Conservation (phyloP, 2,797 vertebrate species). For the Darevskia nairensis region DNA sequence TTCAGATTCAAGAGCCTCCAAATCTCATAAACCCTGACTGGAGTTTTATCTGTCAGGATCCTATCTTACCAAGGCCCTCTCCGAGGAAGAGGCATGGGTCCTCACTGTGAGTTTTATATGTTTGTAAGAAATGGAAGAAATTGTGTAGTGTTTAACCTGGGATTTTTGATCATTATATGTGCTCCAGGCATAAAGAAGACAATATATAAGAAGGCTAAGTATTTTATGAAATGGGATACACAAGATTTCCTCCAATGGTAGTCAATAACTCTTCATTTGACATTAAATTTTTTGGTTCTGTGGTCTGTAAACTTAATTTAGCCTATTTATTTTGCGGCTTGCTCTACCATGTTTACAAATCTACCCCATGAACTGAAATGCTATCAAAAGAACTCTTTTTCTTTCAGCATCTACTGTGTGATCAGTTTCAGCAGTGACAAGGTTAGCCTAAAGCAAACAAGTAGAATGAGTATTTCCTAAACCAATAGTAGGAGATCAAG, state of each 20-base stretch:
- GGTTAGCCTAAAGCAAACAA: conserved; percentile 55
- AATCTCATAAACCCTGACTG: neutral
- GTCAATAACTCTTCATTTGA: neutral
- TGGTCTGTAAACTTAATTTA: conserved; percentile 22
- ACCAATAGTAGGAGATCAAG: conserved; percentile 41
- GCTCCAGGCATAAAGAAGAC: neutral
- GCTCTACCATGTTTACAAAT: conserved; percentile 5
- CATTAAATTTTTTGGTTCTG: conserved; percentile 4
- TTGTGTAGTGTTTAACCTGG: neutral
- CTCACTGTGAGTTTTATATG: too few species aligned
- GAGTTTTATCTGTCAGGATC: neutral
- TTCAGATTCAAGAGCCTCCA: neutral
- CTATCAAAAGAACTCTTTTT: conserved; percentile 37
- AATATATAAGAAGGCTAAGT: neutral
- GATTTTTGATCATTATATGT: neutral
- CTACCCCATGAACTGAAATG: conserved; percentile 45
- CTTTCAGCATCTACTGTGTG: conserved; percentile 37
- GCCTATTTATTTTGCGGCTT: conserved; percentile 19
- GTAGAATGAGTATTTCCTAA: conserved; percentile 42
- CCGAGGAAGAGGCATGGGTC: too few species aligned
- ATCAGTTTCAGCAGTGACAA: conserved; percentile 48
- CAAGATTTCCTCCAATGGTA: neutral
- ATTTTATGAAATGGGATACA: neutral
- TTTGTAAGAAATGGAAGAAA: neutral
- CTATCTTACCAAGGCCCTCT: too few species aligned